Evolutionary conservation across 2,888 invertebrate species (phyloP), one percentile per base, ranked within the genome.

Genomic region (Coecobrya sp.): DNA sequence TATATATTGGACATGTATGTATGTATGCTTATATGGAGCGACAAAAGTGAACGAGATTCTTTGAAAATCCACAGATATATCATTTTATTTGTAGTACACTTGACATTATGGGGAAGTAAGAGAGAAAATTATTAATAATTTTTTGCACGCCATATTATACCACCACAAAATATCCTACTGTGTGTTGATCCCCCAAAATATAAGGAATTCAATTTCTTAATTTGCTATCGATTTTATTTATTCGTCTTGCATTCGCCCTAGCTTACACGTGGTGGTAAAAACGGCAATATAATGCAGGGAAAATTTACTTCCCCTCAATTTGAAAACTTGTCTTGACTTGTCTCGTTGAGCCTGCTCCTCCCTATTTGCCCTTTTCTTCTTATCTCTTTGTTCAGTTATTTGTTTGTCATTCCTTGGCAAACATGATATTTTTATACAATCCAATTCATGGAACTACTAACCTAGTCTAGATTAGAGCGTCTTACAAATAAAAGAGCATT

Each of bases 81-180:
- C 73, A 73, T 73, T 42, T 73, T 73, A 73, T 65, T 73, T 73
- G 73, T 73, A 42, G 73, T 42, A n/a, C 36, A 10, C 22, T 73
- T 73, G 73, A 73, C 73, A 73, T 73, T 73, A 73, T 73, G 73
- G 73, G 73, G 8, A 73, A 45, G 42, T 73, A 36, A 68, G 68
- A 73, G 36, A 19, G 42, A 65, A 73, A 73, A 73, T 68, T 68
- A 68, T 27, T 73, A 42, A 73, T 73, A 36, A 36, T 19, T 73
- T 45, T 42, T 36, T 73, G 73, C 73, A 36, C 73, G 73, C 73
- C 45, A 73, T 42, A 25, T 4, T 62, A 1, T 49, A 13, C 4
- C 25, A n/a, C n/a, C n/a, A n/a, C n/a, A n/a, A n/a, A n/a, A n/a
- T 11, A 25, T 25, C 7, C 10, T 25, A 25, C 22, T 62, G 62